Conservation (phyloP, 2,888 invertebrate genomes). For the Apeira syringaria region DNA sequence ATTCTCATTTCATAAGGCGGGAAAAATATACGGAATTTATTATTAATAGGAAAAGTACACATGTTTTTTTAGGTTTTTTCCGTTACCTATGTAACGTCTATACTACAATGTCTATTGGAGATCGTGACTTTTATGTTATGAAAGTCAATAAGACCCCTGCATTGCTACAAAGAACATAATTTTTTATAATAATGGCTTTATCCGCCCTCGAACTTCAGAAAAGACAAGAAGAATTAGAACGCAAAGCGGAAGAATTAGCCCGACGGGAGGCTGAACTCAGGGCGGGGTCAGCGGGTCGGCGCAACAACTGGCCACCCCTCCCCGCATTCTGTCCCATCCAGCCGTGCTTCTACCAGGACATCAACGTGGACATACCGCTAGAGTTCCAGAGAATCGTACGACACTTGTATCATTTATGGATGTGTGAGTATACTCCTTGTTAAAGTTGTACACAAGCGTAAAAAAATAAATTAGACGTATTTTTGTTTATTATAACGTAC, state of each 20-base stretch:
- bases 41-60: too few relatives aligned
- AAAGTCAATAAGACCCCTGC: background rate
- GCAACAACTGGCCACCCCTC: slow-evolving; percentile 99
- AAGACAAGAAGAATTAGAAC: slow-evolving; percentile 94
- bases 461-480: too few relatives aligned
- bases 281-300: slow-evolving; percentile 85
- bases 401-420: slow-evolving; percentile 97
- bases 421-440: slow-evolving; percentile 95
- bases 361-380: slow-evolving; percentile 98
- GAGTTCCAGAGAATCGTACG: slow-evolving; percentile 99
- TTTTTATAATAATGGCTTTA: slow-evolving; percentile 13
- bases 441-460: too few relatives aligned
- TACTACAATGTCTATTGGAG: background rate
- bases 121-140: background rate
- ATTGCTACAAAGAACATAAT: background rate
- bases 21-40: too few relatives aligned
- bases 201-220: slow-evolving; percentile 74
- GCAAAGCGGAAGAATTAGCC: slow-evolving; percentile 95
- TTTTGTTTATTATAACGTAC: too few relatives aligned
- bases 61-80: too few relatives aligned
- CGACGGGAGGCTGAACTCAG: slow-evolving; percentile 94
- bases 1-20: too few relatives aligned
- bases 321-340: slow-evolving; percentile 96
- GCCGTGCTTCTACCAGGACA: slow-evolving; percentile 99
- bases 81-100: too few relatives aligned